Evolutionary conservation across 1,140 invertebrate species (phyloP).

Genomic region (Pteromalus puparum): DNA sequence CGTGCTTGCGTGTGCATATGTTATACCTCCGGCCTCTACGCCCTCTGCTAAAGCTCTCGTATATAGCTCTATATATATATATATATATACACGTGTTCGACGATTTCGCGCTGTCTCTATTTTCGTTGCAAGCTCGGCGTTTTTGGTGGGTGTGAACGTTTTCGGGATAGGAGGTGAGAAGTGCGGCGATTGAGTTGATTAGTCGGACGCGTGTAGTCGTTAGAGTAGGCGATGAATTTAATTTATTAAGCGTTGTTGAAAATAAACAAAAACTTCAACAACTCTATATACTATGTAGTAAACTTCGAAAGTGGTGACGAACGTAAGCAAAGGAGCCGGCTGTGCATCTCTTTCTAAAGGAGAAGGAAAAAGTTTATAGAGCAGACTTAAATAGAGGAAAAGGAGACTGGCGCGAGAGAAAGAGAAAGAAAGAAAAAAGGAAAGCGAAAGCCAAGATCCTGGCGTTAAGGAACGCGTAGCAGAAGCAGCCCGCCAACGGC

Average conservation of each 20-base stretch:
- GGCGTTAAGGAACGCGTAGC: conserved; percentile 14
- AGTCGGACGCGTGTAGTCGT: no score
- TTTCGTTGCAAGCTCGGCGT: neutral
- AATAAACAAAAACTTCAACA: no score
- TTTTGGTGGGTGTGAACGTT: neutral
- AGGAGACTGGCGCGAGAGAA: neutral
- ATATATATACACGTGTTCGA: neutral
- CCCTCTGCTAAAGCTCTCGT: neutral
- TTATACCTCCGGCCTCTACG: neutral
- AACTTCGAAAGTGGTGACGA: no score
- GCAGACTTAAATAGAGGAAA: conserved; percentile 4
- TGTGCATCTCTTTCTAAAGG: neutral
- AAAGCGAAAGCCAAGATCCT: neutral
- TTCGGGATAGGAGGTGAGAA: neutral
- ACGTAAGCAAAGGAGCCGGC: neutral
- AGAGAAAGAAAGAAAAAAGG: neutral
- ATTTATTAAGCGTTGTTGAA: no score
- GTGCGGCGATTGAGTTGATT: neutral
- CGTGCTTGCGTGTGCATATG: neutral
- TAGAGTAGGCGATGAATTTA: no score
- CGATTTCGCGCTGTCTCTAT: neutral
- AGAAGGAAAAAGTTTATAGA: neutral
- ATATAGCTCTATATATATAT: neutral
- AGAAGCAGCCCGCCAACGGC: conserved; percentile 41
- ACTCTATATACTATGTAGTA: no score